phyloP scores from a whole-genome alignment of 2,113 vertebrate genomes.

The Pycnonotus jocosus region DNA sequence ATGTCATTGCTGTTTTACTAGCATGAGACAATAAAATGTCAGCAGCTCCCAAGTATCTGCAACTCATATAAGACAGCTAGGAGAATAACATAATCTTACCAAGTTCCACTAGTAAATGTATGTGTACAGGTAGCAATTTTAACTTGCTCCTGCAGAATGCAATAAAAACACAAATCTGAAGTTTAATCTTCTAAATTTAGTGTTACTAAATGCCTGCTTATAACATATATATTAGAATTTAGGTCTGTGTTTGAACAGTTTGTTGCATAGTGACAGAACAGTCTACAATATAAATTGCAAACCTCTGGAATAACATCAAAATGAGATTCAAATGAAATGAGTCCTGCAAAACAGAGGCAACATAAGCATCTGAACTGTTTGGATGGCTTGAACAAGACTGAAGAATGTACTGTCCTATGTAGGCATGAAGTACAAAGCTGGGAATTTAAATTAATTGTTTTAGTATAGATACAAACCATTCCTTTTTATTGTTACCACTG shows the following conservation, averaged over 20 bases:
- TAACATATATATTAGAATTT: neutral
- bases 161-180: neutral
- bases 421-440: neutral
- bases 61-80: neutral
- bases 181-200: neutral
- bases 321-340: neutral
- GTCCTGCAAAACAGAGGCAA: neutral
- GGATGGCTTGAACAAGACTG: neutral
- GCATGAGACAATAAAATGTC: neutral
- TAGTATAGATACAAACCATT: neutral
- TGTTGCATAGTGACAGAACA: neutral
- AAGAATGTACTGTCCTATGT: neutral
- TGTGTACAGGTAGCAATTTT: neutral
- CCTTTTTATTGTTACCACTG: neutral
- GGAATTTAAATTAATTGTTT: neutral
- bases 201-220: neutral
- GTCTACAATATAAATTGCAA: neutral
- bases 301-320: neutral
- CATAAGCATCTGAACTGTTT: neutral
- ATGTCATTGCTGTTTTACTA: neutral
- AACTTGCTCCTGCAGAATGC: neutral
- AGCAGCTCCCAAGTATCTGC: neutral
- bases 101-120: neutral
- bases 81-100: neutral
- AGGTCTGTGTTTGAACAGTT: neutral